Percentiles rank a stretch among this genome's conserved stretches.
These are phyloP conservation scores for Macropis europaea DNA, from an alignment of 2,888 invertebrate species.

Conservation along the genomic window DNA sequence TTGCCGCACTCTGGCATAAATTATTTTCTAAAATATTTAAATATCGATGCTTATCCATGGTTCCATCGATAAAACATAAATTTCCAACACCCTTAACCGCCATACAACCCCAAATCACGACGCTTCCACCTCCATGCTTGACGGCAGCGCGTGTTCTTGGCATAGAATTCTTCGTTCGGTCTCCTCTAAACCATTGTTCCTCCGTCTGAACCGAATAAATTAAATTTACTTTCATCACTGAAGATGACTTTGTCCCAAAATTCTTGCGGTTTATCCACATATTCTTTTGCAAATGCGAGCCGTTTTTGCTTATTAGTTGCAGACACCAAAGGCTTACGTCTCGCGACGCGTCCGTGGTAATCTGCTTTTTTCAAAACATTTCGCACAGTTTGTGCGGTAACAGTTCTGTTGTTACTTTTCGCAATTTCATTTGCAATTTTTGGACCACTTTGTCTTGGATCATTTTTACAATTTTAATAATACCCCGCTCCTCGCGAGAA, in stretches of 20 bases:
- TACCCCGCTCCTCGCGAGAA: too few species aligned
- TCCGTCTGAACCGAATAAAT: slow-evolving; percentile 40
- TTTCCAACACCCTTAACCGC: slow-evolving; percentile 51
- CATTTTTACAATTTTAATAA: too few species aligned
- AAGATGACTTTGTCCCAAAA: slow-evolving; percentile 58
- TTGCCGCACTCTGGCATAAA: slow-evolving; percentile 10
- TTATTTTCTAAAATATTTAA: slow-evolving; percentile 48
- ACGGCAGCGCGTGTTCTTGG: slow-evolving; percentile 57
- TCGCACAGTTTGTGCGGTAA: slow-evolving; percentile 7
- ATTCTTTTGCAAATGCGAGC: too few species aligned
- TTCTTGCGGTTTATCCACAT: too few species aligned
- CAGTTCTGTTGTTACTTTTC: background rate
- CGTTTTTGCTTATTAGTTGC: too few species aligned
- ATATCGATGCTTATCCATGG: slow-evolving; percentile 36
- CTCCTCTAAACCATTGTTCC: slow-evolving; percentile 48
- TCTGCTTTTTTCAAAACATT: slow-evolving; percentile 2
- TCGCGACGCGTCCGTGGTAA: too few species aligned
- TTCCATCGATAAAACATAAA: slow-evolving; percentile 36
- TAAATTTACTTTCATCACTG: too few species aligned
- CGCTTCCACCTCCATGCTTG: slow-evolving; percentile 66
- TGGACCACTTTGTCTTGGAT: background rate
- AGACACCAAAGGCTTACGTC: too few species aligned
- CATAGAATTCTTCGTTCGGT: slow-evolving; percentile 43
- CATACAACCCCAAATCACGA: slow-evolving; percentile 64
- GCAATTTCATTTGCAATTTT: background rate